These are phyloP conservation scores for Chloroclystis v-ata DNA, from an alignment of 2,888 invertebrate species.

Conservation along the genomic window DNA sequence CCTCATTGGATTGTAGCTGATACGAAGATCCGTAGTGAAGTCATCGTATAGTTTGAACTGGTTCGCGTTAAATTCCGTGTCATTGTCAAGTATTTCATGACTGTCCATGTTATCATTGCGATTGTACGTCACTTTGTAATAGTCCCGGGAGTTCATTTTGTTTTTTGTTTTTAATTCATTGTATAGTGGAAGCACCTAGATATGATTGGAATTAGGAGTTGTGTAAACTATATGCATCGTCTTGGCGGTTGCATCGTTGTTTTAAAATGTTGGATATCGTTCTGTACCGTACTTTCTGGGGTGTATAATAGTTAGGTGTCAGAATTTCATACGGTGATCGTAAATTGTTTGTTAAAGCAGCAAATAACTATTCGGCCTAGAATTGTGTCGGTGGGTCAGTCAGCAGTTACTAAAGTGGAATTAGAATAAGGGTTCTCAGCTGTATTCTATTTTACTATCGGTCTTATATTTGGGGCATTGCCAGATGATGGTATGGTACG, in stretches of 20 bases:
- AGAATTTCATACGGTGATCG: constrained; percentile 19
- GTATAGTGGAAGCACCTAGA: constrained; percentile 33
- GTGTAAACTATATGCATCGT: constrained; percentile 13
- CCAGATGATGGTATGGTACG: constrained; percentile 34
- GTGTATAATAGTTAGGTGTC: constrained; percentile 11
- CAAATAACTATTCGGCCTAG: constrained; percentile 30
- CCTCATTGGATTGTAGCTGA: constrained; percentile 59
- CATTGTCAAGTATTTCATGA: constrained; percentile 64
- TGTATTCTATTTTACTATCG: constrained; percentile 43
- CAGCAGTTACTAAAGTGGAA: constrained; percentile 45
- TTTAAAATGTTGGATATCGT: constrained; percentile 54
- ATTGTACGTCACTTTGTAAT: constrained; percentile 63
- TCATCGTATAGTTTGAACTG: constrained; percentile 72
- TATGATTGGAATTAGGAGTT: constrained; percentile 18
- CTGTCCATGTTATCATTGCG: constrained; percentile 41
- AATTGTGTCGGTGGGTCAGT: constrained; percentile 43
- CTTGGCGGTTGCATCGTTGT: constrained; percentile 36
- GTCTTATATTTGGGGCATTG: constrained; percentile 40
- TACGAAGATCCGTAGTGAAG: constrained; percentile 66
- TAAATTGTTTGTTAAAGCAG: constrained; percentile 24
- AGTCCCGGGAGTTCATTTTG: constrained; percentile 65
- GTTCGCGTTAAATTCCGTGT: constrained; percentile 71
- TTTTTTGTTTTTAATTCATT: constrained; percentile 28
- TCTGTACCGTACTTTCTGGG: constrained; percentile 30
- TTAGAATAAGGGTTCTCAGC: constrained; percentile 51